Conservation (phyloP, 2,113 vertebrate genomes). For the Eulemur rufifrons region DNA sequence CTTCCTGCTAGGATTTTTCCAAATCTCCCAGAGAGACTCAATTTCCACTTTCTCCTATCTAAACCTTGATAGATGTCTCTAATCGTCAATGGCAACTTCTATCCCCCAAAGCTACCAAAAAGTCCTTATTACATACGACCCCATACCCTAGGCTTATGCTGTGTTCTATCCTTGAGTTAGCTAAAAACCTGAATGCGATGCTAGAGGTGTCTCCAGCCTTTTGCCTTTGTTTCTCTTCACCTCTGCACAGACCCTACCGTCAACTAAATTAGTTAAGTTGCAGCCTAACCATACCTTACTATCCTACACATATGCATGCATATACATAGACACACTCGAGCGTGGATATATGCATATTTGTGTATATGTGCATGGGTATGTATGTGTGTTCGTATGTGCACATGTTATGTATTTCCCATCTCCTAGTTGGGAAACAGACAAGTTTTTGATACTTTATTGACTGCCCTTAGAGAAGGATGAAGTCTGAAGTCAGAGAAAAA, state of each 20-base stretch:
- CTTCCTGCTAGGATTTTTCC: too few relatives aligned
- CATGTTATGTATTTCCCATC: neutral
- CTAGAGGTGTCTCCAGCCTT: fast-evolving
- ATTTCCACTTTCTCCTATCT: neutral
- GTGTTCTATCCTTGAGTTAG: too few relatives aligned
- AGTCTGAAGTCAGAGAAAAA: neutral
- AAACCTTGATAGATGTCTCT: too few relatives aligned
- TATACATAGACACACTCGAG: neutral
- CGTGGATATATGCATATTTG: fast-evolving
- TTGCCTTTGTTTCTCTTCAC: neutral
- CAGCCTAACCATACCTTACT: fast-evolving
- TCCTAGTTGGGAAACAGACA: neutral
- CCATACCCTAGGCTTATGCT: neutral
- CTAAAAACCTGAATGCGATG: neutral
- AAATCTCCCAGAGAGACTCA: neutral
- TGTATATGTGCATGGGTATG: too few relatives aligned
- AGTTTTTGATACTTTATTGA: neutral
- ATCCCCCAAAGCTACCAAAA: neutral
- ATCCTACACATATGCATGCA: fast-evolving
- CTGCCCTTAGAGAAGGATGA: neutral
- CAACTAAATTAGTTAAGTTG: fast-evolving
- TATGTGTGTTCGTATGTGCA: too few relatives aligned
- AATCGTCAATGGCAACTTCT: fast-evolving
- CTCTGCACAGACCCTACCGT: neutral
- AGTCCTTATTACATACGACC: fast-evolving